These are phyloP conservation scores for Hippoglossus hippoglossus DNA, from an alignment of 2,797 vertebrate genomes.

Conservation along the genomic window DNA sequence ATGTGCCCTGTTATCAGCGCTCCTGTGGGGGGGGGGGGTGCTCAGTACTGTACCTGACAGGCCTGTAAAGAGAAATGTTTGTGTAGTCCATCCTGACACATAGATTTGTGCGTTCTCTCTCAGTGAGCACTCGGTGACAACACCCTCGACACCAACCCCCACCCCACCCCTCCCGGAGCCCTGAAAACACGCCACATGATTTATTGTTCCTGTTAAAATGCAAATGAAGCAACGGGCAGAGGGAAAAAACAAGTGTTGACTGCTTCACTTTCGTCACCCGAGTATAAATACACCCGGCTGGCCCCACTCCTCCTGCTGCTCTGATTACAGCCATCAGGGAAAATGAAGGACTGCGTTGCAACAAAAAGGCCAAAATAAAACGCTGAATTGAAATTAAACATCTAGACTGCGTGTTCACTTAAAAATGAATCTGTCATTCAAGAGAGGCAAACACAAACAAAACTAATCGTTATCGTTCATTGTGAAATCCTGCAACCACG, in stretches of 20 bases:
- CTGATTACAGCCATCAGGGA: slow-evolving; percentile 36
- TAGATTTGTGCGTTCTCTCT: slow-evolving; percentile 53
- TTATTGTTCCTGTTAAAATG: slow-evolving; percentile 84
- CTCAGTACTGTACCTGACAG: slow-evolving; percentile 57
- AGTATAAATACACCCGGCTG: slow-evolving; percentile 14
- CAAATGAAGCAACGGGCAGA: slow-evolving; percentile 67
- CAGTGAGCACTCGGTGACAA: slow-evolving; percentile 22
- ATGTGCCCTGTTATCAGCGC: slow-evolving; percentile 45
- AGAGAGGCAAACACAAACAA: slow-evolving; percentile 29
- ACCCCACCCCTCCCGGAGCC: slow-evolving; percentile 9
- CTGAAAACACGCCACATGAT: slow-evolving; percentile 70
- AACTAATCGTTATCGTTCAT: background rate
- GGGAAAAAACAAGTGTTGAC: slow-evolving; percentile 61
- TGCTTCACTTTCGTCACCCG: slow-evolving; percentile 43
- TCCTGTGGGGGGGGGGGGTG: slow-evolving; percentile 11
- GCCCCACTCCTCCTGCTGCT: slow-evolving; percentile 13
- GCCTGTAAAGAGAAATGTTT: slow-evolving; percentile 50
- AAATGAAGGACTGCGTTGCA: slow-evolving; percentile 31
- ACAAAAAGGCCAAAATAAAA: background rate
- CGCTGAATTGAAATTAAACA: background rate
- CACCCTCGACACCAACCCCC: background rate
- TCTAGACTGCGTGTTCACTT: background rate
- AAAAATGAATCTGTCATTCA: slow-evolving; percentile 8
- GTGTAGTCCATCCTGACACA: slow-evolving; percentile 57
- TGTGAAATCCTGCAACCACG: too few relatives aligned